phyloP scores from a whole-genome alignment of 2,113 vertebrate genomes.

The Platanista minor region DNA sequence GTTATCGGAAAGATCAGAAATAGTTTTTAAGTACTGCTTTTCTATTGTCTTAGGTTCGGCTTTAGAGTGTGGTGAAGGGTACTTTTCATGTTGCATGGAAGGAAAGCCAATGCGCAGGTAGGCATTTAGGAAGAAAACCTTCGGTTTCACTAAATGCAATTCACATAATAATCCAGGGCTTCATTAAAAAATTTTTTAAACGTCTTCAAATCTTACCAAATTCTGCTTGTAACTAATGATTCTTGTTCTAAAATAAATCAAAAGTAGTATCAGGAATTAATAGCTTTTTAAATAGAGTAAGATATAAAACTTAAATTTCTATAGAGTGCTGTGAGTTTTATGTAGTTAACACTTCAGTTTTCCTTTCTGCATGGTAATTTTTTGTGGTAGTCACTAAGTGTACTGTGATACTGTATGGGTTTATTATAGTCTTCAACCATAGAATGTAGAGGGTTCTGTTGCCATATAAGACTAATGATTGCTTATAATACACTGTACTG shows the following conservation, averaged over 20 bases:
- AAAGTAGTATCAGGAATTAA: slow-evolving; percentile 32
- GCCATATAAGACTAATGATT: slow-evolving; percentile 50
- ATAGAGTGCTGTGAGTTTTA: not conserved
- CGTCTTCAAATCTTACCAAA: not conserved
- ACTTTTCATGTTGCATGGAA: slow-evolving; percentile 93
- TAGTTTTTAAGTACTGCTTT: slow-evolving; percentile 51
- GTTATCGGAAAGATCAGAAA: not conserved
- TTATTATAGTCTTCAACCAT: slow-evolving; percentile 30
- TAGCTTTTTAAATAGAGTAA: not conserved
- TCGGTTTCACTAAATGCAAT: not conserved
- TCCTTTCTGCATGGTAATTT: not conserved
- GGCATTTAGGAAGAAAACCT: slow-evolving; percentile 62
- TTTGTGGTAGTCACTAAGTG: slow-evolving; percentile 7
- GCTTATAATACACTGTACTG: slow-evolving; percentile 51
- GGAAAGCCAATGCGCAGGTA: slow-evolving; percentile 98
- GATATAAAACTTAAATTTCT: not conserved
- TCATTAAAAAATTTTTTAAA: not conserved
- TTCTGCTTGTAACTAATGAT: not conserved
- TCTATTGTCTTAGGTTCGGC: slow-evolving; percentile 64
- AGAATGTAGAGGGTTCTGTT: slow-evolving; percentile 52
- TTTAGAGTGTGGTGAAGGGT: slow-evolving; percentile 80
- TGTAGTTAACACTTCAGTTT: not conserved
- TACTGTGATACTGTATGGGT: not conserved
- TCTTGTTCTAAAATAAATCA: slow-evolving; percentile 23
- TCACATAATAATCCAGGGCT: not conserved